Evolutionary conservation across 2,797 vertebrate genomes (phyloP), one percentile per base, ranked within the genome.

Genomic region (Lacerta viridis): DNA sequence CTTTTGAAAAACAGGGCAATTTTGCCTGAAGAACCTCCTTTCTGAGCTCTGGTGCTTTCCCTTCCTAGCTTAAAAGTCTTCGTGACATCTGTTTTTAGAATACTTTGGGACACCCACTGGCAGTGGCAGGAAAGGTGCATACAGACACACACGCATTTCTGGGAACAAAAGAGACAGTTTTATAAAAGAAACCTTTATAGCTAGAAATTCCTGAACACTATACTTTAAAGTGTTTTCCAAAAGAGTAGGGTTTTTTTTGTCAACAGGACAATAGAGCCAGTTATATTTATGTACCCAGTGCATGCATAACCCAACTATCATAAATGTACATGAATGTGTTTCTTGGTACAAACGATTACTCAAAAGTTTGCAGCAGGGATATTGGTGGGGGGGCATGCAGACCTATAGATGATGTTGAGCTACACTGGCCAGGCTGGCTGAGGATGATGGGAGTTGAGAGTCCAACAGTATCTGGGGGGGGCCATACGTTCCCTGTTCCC

Each of bases 1-100:
- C 79, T 90, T 94, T 90, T 93, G 90, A 95, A 94, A 95, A 85
- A 92, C 80, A 88, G 89, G 88, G 90, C 4, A 87, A 89, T 92
- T 94, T 69, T 91, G 91, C 88, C 90, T 83, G 81, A 91, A 83
- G 87, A 66, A 90, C 77, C 80, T 91, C 82, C 74, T 46, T 88
- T 91, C 90, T 85, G 69, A 89, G 87, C 87, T 91, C 91, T 90
- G 91, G 92, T 93, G 3, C 64, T 0, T 55, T 88, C 91, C 88
- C 29, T 69, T 92, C 90, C 68, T 86, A 92, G 88, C 75, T 85
- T 91, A 80, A 88, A 94, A 92, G 87, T 83, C 84, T 93, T 92
- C 85, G 86, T 93, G 80, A 91, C 92, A 87, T 93, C 89, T 93
- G 77, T 91, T 95, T 91, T 88, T 78, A 89, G 82, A 71, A 75